Evolutionary conservation across 2,888 invertebrate species (phyloP), one percentile per base, ranked within the genome.

Genomic region (Pyrrhosoma nymphula): DNA sequence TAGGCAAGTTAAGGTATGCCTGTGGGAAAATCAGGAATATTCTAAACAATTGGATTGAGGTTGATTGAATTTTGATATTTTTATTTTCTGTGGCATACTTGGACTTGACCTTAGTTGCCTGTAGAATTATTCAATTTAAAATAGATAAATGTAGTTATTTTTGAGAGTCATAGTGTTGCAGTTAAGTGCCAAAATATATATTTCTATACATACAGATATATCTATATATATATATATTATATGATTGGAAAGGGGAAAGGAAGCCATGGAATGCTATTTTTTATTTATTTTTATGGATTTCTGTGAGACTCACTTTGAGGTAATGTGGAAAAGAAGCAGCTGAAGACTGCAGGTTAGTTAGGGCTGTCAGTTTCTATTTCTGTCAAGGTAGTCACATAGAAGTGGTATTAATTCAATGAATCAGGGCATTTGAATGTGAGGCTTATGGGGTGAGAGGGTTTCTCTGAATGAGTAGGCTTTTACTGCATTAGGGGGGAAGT

Each of bases 1-100:
- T 95, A 47, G 93, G 95, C 88, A 95, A 95, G 89, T 95, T 88
- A n/a, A 39, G 88, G 95, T 88, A 95, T 95, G 95, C 88, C 56
- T 69, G n/a, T 95, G 56, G 30, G 95, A 63, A 75, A 93, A 26
- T 69, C 16, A 20, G 26, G 60, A 93, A n/a, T 55, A n/a, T 55
- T 20, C 18, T 69, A 69, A 47, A 26, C 16, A 0, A 82, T 35
- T 55, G 39, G 14, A 47, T 69, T 26, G 35, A 35, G 90, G 30
- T 91, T 30, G 23, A 35, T 91, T 47, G 6, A 93, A 39, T 75
- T 26, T 75, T 47, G n/a, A 47, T 14, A 23, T 26, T 55, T n/a
- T 6, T 47, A 69, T 60, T 69, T 23, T 47, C 47, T 93, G 23
- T 35, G 47, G 69, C 93, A 69, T 93, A 93, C 93, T 47, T 69